Evolutionary conservation across 2,797 vertebrate genomes (phyloP).

Genomic region (Ctenopoma multispine): DNA sequence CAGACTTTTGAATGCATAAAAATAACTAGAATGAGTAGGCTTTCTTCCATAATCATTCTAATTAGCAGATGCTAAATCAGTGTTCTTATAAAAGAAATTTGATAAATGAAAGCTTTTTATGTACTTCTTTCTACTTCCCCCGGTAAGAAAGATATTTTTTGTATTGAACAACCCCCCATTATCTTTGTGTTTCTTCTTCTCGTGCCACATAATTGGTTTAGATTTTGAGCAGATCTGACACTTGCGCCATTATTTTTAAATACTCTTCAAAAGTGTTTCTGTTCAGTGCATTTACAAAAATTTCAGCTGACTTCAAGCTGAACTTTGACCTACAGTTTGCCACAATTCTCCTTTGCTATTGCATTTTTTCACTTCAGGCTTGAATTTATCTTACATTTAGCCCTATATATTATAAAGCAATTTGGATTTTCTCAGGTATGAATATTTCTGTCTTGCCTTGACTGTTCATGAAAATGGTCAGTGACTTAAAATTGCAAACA

Average conservation of each 20-base stretch:
- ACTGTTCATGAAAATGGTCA: not conserved
- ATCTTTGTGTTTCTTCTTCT: no score
- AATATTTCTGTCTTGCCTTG: conserved; percentile 15
- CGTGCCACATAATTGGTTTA: no score
- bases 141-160: no score
- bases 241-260: conserved; percentile 12
- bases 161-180: no score
- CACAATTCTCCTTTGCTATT: conserved; percentile 11
- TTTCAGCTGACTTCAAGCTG: conserved; percentile 11
- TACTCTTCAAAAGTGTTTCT: conserved; percentile 6
- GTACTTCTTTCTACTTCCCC: no score
- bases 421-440: conserved; percentile 10
- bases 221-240: not conserved
- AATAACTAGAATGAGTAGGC: no score
- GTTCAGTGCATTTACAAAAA: not conserved
- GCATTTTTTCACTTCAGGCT: conserved; percentile 17
- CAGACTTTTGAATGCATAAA: no score
- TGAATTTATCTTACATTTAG: conserved; percentile 20
- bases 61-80: not conserved
- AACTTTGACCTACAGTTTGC: conserved; percentile 10
- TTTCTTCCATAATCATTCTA: no score
- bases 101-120: no score
- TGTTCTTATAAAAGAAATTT: no score
- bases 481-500: conserved; percentile 3
- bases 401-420: conserved; percentile 2